Evolutionary conservation across 2,113 vertebrate genomes (phyloP), one percentile per base, ranked within the genome.

Genomic region (Colaptes auratus): DNA sequence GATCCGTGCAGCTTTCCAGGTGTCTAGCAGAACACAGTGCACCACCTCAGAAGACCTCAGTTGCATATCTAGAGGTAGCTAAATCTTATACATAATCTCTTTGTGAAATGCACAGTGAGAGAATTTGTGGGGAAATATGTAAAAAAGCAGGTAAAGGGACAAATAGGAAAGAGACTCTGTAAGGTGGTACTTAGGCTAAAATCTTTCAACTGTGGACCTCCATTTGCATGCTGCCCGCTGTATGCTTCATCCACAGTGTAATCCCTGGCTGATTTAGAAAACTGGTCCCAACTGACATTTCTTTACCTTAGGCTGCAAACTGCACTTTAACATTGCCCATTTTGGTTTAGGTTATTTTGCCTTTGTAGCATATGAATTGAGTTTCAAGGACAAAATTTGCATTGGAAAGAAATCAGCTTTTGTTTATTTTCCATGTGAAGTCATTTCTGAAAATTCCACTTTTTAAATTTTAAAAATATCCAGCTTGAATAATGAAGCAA

Each of bases 401-500:
- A 20, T 66, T 70, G 39, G 50, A 87, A 79, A 92, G 23, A 77
- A 82, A 78, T 60, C 11, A 50, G 53, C 15, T 75, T 87, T 48
- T 76, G 33, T 39, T 82, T 87, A 12, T 79, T 75, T 90, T 93
- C 86, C 85, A 74, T 53, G 48, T 52, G 33, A 50, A 76, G 10
- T 7, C 86, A 60, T 89, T 71, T 78, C 52, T 93, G 65, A 73
- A 91, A 74, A 80, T 23, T 25, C 16, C 24, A 70, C 17, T 33
- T 20, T 44, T 33, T 46, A 64, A 64, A 3, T 55, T 91, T 73
- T 74, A 80, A 28, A 7, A 6, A 9, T 73, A 67, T 87, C 27
- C 24, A 66, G 15, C 30, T 83, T 86, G 88, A 82, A 82, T 89
- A 94, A 90, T 50, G 53, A 91, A 92, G 33, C 28, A 86, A 73